Conservation (phyloP, 2,797 vertebrate species). For the Ceyx erithaca region DNA sequence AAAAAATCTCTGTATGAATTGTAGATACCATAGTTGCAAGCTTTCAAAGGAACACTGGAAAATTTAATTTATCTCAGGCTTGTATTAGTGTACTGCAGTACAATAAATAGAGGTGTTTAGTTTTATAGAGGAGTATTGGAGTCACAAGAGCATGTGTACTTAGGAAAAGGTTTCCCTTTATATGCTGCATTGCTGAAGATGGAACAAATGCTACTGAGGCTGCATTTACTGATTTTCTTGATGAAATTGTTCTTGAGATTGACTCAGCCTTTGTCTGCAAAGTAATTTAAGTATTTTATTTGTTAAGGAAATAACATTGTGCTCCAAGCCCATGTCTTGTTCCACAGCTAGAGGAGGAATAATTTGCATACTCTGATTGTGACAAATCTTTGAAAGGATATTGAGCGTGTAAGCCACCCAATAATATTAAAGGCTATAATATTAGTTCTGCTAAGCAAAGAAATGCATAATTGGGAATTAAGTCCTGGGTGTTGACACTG, state of each 20-base stretch:
- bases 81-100: neutral
- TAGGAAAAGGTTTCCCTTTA: neutral
- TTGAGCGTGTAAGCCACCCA: fast-evolving
- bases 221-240: neutral
- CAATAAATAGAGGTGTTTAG: neutral
- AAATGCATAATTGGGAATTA: neutral
- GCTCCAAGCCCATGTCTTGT: neutral
- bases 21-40: neutral
- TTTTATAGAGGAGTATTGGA: neutral
- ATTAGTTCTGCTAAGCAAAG: neutral
- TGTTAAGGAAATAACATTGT: neutral
- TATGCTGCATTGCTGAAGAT: neutral
- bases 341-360: neutral
- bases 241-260: neutral
- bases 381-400: neutral
- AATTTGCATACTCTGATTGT: neutral
- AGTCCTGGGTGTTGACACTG: neutral
- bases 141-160: neutral
- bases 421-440: neutral
- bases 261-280: neutral
- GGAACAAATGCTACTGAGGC: neutral
- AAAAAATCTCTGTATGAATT: neutral
- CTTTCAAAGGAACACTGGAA: neutral
- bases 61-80: neutral
- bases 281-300: neutral